phyloP scores from a whole-genome alignment of 2,797 vertebrate genomes.

The Scarus forsteni region DNA sequence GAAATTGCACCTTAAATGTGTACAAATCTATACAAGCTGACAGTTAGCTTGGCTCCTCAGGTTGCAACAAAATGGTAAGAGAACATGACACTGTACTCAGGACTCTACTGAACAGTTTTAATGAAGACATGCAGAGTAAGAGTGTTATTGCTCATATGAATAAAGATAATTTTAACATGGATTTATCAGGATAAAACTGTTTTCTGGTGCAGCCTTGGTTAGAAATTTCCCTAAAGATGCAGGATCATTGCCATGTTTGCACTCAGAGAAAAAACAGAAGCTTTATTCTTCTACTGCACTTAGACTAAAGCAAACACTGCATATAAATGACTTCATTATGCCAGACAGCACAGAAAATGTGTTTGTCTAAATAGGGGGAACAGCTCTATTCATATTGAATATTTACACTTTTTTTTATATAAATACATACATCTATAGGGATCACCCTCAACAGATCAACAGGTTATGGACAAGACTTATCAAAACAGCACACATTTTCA shows the following conservation, averaged over 20 bases:
- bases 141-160: too few species aligned
- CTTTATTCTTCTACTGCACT: background rate
- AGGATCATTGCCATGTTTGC: background rate
- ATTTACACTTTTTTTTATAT: constrained; percentile 3
- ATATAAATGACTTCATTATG: background rate
- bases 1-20: too few species aligned
- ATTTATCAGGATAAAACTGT: too few species aligned
- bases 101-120: too few species aligned
- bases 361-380: background rate
- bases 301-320: background rate
- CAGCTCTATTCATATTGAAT: background rate
- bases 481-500: constrained; percentile 29
- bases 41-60: too few species aligned
- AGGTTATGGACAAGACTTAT: constrained; percentile 1
- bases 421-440: background rate
- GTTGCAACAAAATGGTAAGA: too few species aligned
- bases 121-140: too few species aligned
- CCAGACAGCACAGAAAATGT: background rate
- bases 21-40: too few species aligned
- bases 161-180: too few species aligned
- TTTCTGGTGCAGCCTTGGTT: too few species aligned
- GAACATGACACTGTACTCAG: too few species aligned
- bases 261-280: constrained; percentile 5
- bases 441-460: constrained; percentile 18
- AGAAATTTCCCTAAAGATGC: constrained; percentile 1